Evolutionary conservation across 2,113 vertebrate species (phyloP).

Genomic region (Nipponia nippon): DNA sequence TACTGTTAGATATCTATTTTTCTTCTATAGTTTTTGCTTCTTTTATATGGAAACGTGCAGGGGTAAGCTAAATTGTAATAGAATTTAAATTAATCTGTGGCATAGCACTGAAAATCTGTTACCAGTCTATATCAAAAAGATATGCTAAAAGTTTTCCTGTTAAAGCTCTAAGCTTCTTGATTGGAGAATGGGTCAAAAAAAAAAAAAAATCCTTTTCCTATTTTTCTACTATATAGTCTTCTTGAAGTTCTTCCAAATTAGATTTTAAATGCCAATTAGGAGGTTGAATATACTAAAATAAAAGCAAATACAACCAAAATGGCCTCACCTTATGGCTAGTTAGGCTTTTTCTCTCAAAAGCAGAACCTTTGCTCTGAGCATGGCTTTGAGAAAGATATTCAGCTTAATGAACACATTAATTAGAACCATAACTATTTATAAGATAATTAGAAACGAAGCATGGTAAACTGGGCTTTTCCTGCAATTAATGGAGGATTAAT

Average conservation of each 20-base stretch:
- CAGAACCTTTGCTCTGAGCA: constrained; percentile 97
- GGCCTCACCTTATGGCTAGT: constrained; percentile 99
- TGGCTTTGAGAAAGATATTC: constrained; percentile 99
- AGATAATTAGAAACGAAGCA: constrained; percentile 99
- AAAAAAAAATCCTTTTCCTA: constrained; percentile 67
- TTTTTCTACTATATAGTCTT: constrained; percentile 84
- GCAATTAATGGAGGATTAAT: constrained; percentile 99
- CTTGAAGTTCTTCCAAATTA: constrained; percentile 99
- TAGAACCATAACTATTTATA: constrained; percentile 99
- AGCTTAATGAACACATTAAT: constrained; percentile 99
- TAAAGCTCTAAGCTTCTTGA: constrained; percentile 76
- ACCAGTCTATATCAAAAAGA: constrained; percentile 67
- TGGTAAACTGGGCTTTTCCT: constrained; percentile 99
- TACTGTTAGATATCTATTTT: neutral
- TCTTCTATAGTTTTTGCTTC: neutral
- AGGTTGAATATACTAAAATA: constrained; percentile 99
- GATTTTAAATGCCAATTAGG: constrained; percentile 99
- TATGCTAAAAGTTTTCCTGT: constrained; percentile 73
- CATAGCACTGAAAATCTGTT: constrained; percentile 61
- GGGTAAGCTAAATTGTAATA: constrained; percentile 48
- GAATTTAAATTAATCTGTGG: constrained; percentile 68
- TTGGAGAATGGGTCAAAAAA: constrained; percentile 53
- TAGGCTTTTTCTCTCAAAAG: constrained; percentile 91
- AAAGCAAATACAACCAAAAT: constrained; percentile 98
- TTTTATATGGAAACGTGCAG: constrained; percentile 5